A percentile compares a stretch with the other conserved stretches of the same genome.
Conservation (phyloP, 2,888 invertebrate species). For the Cordilura impudica region DNA sequence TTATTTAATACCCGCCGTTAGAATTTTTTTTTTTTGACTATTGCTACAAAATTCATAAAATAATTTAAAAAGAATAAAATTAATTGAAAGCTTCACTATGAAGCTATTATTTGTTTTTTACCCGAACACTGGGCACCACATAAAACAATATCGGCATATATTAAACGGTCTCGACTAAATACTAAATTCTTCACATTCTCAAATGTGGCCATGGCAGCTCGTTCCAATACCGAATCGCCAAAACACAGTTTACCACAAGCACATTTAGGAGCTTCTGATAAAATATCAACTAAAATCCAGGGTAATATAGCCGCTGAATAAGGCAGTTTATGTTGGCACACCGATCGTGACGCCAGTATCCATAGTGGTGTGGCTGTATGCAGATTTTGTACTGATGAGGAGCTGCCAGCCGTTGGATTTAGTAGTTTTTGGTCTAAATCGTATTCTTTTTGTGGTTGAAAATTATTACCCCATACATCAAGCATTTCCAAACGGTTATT, state of each 20-base stretch:
- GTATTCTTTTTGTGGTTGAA: constrained; percentile 64
- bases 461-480: constrained; percentile 76
- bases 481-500: constrained; percentile 71
- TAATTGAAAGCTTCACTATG: constrained; percentile 26
- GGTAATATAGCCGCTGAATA: constrained; percentile 69
- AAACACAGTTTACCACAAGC: constrained; percentile 74
- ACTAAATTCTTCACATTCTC: constrained; percentile 73
- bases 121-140: constrained; percentile 71
- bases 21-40: no score
- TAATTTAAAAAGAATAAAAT: neutral
- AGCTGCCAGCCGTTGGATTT: neutral
- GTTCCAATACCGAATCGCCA: constrained; percentile 68
- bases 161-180: constrained; percentile 75
- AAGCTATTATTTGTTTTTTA: constrained; percentile 59
- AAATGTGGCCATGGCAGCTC: constrained; percentile 72
- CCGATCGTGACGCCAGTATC: constrained; percentile 71
- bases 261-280: constrained; percentile 74
- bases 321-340: constrained; percentile 68
- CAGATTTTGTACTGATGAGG: constrained; percentile 64
- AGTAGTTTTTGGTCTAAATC: constrained; percentile 29
- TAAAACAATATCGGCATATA: constrained; percentile 74
- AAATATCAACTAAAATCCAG: constrained; percentile 71
- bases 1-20: no score
- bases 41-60: no score
- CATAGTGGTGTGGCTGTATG: constrained; percentile 68